phyloP scores from a whole-genome alignment of 2,888 invertebrate genomes.

The Atrina japonica region DNA sequence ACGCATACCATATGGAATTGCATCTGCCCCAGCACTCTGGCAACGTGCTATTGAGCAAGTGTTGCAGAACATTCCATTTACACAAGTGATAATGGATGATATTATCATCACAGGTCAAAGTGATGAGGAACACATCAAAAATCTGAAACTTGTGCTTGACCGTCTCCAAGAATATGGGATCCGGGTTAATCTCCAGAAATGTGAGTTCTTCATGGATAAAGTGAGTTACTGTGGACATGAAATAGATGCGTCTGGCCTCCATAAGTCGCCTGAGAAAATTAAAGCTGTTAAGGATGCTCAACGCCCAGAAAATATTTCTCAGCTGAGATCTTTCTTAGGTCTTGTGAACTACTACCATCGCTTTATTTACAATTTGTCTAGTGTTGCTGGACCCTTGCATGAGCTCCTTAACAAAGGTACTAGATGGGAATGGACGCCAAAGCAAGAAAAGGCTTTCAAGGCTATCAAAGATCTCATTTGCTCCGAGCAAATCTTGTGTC shows the following conservation, averaged over 20 bases:
- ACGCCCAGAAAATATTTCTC: constrained; percentile 15
- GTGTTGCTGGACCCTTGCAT: constrained; percentile 12
- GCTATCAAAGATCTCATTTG: constrained; percentile 21
- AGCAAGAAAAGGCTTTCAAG: constrained; percentile 33
- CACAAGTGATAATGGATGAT: constrained; percentile 23
- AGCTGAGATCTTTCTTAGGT: constrained; percentile 19
- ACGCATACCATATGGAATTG: constrained; percentile 17
- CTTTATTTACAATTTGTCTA: constrained; percentile 14
- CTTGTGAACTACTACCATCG: constrained; percentile 27
- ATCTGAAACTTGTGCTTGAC: constrained; percentile 30
- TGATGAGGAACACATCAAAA: constrained; percentile 32
- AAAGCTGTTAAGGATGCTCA: constrained; percentile 4
- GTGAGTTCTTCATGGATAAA: constrained; percentile 21
- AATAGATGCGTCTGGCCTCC: constrained; percentile 12
- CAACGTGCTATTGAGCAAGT: constrained; percentile 54
- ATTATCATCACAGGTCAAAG: constrained; percentile 29
- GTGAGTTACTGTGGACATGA: constrained; percentile 21
- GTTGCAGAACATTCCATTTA: constrained; percentile 19
- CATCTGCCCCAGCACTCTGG: constrained; percentile 30
- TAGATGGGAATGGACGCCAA: constrained; percentile 27
- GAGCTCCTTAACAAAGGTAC: constrained; percentile 21
- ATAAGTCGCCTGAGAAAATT: constrained; percentile 23
- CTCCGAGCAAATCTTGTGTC: constrained; percentile 31
- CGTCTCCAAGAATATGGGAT: constrained; percentile 28
- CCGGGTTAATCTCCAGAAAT: constrained; percentile 24